These are phyloP conservation scores for Gopherus evgoodei DNA, from an alignment of 2,113 vertebrate species.

Conservation along the genomic window DNA sequence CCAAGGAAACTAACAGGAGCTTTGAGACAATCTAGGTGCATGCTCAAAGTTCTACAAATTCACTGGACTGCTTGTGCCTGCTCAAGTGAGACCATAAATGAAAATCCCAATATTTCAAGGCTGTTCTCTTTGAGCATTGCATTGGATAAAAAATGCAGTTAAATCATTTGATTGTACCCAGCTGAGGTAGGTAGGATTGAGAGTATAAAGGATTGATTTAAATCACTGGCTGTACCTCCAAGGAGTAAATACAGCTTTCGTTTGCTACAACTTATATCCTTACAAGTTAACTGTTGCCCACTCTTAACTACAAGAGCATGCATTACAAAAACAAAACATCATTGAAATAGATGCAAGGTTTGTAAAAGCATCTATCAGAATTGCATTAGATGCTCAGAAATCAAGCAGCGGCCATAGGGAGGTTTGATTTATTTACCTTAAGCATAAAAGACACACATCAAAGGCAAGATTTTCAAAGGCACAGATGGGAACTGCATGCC, in stretches of 20 bases:
- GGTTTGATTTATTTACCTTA: neutral
- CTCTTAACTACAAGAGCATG: neutral
- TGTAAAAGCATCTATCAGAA: conserved; percentile 31
- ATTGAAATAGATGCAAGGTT: conserved; percentile 9
- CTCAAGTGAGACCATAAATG: conserved; percentile 37
- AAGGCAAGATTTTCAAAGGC: neutral
- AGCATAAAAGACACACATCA: neutral
- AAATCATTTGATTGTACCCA: neutral
- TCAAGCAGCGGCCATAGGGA: conserved; percentile 30
- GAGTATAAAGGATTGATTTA: neutral
- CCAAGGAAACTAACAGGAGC: neutral
- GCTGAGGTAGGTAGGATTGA: neutral
- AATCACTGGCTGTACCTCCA: neutral
- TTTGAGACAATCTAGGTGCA: conserved; percentile 9
- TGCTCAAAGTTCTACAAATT: neutral
- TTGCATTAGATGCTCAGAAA: conserved; percentile 49
- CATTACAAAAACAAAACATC: conserved; percentile 28
- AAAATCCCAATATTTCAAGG: conserved; percentile 36
- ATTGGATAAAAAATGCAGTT: conserved; percentile 8
- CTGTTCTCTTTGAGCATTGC: conserved; percentile 17
- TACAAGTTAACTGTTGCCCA: conserved; percentile 15
- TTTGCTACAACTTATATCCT: neutral
- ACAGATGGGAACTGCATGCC: neutral
- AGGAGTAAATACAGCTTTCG: neutral
- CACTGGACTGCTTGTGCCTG: conserved; percentile 8